These are phyloP conservation scores for Laticauda laticaudata DNA, from an alignment of 2,113 vertebrate species.

Conservation along the genomic window DNA sequence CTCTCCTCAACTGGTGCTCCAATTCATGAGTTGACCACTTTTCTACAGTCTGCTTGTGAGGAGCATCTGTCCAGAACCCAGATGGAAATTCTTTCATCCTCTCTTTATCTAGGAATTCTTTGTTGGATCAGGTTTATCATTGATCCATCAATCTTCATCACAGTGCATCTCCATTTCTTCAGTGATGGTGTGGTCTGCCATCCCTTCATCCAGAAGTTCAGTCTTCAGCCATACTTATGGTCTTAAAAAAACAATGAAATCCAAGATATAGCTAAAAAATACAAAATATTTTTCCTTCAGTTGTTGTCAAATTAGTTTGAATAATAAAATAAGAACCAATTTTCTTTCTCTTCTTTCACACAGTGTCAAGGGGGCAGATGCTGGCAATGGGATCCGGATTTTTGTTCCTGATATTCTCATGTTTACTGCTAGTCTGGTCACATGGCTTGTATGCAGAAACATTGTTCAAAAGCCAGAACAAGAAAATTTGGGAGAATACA, in stretches of 20 bases:
- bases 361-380: conserved; percentile 91
- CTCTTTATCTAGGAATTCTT: background rate
- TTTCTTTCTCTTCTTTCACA: conserved; percentile 28
- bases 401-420: conserved; percentile 95
- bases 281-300: background rate
- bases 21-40: background rate
- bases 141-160: background rate
- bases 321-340: conserved; percentile 42
- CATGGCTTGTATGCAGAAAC: conserved; percentile 92
- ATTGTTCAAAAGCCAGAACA: conserved; percentile 81
- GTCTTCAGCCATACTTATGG: background rate
- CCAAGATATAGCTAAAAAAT: background rate
- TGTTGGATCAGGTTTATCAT: background rate
- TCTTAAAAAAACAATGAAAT: background rate
- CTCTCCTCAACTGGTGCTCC: background rate
- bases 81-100: background rate
- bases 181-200: background rate
- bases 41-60: background rate
- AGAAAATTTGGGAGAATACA: conserved; percentile 87
- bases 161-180: background rate
- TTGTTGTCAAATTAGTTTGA: background rate
- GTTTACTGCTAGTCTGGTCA: conserved; percentile 86
- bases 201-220: background rate
- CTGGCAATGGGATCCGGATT: conserved; percentile 91
- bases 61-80: background rate